Percentiles rank a stretch among this genome's conserved stretches.
These are phyloP conservation scores for Malurus cyaneus DNA, from an alignment of 2,113 vertebrate genomes.

Conservation along the genomic window DNA sequence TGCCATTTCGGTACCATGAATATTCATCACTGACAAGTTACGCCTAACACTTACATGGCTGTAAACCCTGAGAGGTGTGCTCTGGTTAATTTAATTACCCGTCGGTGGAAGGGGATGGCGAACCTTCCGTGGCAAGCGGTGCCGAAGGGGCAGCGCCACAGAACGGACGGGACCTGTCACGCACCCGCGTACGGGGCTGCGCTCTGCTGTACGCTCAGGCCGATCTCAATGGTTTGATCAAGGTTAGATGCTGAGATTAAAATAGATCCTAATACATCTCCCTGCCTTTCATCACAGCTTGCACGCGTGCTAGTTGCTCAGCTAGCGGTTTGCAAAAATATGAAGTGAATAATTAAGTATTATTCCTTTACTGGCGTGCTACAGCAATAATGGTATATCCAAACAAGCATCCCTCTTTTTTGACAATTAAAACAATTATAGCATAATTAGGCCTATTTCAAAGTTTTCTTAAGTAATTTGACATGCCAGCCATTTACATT, in stretches of 20 bases:
- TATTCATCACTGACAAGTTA: not conserved
- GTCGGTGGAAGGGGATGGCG: not conserved
- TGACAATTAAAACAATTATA: constrained; percentile 72
- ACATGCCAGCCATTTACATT: constrained; percentile 79
- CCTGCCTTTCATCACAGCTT: constrained; percentile 53
- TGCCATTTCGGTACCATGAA: constrained; percentile 21
- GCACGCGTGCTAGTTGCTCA: not conserved
- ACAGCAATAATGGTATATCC: constrained; percentile 15
- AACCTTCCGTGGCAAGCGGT: accelerated
- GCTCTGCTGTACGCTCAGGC: not conserved
- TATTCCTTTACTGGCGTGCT: constrained; percentile 20
- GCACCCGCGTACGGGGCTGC: accelerated
- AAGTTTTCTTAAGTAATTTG: constrained; percentile 84
- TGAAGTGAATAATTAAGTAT: not conserved
- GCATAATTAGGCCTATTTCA: constrained; percentile 80
- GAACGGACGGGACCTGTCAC: not conserved
- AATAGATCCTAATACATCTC: not conserved
- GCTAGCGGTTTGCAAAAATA: not conserved
- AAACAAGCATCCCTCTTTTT: constrained; percentile 38
- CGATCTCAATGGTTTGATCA: not conserved
- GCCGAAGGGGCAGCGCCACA: not conserved
- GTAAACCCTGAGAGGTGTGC: constrained; percentile 25
- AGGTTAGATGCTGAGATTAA: constrained; percentile 29
- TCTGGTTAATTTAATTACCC: constrained; percentile 39
- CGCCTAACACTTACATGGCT: not conserved